These are phyloP conservation scores for Entomobrya multifasciata DNA, from an alignment of 2,888 invertebrate species.

Conservation along the genomic window DNA sequence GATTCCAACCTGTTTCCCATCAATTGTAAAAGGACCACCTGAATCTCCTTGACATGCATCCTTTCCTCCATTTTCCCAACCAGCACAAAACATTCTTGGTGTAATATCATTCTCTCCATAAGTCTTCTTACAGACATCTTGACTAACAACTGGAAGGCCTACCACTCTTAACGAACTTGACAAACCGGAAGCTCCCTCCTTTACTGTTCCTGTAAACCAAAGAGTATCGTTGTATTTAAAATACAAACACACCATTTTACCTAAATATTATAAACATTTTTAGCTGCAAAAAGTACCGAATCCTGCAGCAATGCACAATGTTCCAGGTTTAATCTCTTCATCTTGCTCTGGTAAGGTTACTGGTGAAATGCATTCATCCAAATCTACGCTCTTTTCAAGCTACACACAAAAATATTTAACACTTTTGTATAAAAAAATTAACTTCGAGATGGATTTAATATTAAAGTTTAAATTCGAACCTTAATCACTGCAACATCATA, in stretches of 20 bases:
- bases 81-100: conserved; percentile 59
- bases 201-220: too few relatives aligned
- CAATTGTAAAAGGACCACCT: conserved; percentile 44
- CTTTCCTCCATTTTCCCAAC: conserved; percentile 41
- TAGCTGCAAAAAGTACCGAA: conserved; percentile 66
- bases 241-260: too few relatives aligned
- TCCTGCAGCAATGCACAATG: conserved; percentile 52
- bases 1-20: conserved; percentile 8
- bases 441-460: neutral
- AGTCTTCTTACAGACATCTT: conserved; percentile 32
- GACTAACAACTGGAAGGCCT: conserved; percentile 40
- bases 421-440: neutral
- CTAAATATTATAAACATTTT: too few relatives aligned
- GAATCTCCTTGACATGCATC: conserved; percentile 65
- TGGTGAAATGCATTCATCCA: conserved; percentile 13
- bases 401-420: neutral
- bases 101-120: conserved; percentile 61
- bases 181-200: conserved; percentile 59
- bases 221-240: too few relatives aligned
- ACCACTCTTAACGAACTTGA: conserved; percentile 30
- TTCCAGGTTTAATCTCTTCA: neutral
- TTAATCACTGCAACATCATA: conserved; percentile 60
- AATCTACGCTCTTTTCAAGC: conserved; percentile 26
- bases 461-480: conserved; percentile 28
- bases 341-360: conserved; percentile 27